Conservation (phyloP, 2,113 vertebrate species). For the Argyrosomus japonicus region DNA sequence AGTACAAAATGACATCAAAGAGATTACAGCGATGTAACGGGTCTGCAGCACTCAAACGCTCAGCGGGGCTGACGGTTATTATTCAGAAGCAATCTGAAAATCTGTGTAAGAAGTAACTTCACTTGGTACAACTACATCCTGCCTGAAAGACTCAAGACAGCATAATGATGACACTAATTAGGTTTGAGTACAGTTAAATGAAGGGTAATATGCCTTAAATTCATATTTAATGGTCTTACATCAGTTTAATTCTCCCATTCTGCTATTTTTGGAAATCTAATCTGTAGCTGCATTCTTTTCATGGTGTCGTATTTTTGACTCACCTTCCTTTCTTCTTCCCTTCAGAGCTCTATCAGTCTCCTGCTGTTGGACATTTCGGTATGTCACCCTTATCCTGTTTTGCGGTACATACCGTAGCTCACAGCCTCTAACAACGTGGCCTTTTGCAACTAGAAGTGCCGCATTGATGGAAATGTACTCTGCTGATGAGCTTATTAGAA, state of each 20-base stretch:
- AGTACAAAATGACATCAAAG: conserved; percentile 4
- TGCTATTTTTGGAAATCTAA: neutral
- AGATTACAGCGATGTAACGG: neutral
- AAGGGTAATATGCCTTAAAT: neutral
- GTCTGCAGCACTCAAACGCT: conserved; percentile 11
- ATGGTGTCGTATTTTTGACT: neutral
- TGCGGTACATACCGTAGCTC: neutral
- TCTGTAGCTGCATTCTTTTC: neutral
- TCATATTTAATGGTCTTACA: neutral
- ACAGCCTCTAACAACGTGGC: neutral
- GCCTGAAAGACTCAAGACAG: neutral
- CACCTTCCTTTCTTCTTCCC: neutral
- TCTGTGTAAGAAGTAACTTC: neutral
- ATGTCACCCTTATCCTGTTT: conserved; percentile 8
- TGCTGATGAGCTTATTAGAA: conserved; percentile 32
- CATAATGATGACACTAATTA: neutral
- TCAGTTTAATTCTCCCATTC: neutral
- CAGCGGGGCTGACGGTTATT: neutral
- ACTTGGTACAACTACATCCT: neutral
- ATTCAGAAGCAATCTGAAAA: neutral
- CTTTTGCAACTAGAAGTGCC: neutral
- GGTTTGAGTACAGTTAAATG: neutral
- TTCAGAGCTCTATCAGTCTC: neutral
- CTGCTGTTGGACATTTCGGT: neutral
- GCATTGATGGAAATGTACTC: neutral